These are phyloP conservation scores for Galemys pyrenaicus DNA, from an alignment of 2,113 vertebrate species.

Conservation along the genomic window DNA sequence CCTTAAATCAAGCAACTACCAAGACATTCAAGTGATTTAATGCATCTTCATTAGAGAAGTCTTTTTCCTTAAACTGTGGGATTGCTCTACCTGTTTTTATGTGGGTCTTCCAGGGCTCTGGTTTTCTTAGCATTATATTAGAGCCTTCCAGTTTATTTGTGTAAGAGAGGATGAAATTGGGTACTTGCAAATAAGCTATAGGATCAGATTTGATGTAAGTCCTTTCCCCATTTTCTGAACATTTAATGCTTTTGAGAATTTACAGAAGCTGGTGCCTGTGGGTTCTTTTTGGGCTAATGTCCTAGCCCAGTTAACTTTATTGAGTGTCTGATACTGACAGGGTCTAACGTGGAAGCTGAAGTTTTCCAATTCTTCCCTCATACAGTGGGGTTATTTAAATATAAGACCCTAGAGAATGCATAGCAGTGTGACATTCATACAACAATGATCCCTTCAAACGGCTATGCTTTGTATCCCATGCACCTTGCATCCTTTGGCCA, in stretches of 20 bases:
- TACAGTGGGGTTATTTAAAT: background rate
- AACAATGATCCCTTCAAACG: background rate
- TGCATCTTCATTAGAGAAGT: background rate
- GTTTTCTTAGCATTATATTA: background rate
- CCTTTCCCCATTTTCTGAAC: constrained; percentile 49
- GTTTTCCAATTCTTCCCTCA: background rate
- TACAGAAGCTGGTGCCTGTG: constrained; percentile 38
- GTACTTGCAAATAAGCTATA: background rate
- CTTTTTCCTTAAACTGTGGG: background rate
- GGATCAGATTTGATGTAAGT: background rate
- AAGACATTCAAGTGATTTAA: background rate
- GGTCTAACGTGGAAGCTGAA: background rate
- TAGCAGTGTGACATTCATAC: background rate
- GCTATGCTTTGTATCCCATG: background rate
- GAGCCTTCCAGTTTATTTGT: background rate
- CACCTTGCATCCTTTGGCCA: background rate
- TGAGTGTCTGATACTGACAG: background rate
- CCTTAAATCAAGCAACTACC: background rate
- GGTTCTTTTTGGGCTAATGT: background rate
- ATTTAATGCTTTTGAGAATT: constrained; percentile 38
- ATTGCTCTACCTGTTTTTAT: background rate
- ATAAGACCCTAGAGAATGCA: background rate
- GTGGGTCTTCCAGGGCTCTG: background rate
- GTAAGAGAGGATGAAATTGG: background rate
- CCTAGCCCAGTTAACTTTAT: background rate